A percentile compares a stretch with the other conserved stretches of the same genome.
These are phyloP conservation scores for Beroe forskalii DNA, from an alignment of 37 sponge, comb jelly and placozoan genomes.

Conservation along the genomic window DNA sequence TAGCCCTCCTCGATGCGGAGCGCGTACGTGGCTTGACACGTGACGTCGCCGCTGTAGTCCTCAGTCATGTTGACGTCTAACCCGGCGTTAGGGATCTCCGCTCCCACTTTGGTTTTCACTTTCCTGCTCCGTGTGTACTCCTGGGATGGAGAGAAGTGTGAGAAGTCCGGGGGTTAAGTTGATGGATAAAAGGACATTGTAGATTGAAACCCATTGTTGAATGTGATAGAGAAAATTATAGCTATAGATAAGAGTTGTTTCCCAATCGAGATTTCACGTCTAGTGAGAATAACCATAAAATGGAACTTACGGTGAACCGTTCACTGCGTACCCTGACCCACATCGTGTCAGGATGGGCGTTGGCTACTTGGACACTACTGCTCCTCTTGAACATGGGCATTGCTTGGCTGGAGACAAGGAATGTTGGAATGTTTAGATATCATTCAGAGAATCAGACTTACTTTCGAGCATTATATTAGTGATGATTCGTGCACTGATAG, in stretches of 20 bases:
- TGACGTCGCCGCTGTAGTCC: not conserved
- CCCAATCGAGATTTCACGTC: too few relatives aligned
- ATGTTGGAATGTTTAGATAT: too few relatives aligned
- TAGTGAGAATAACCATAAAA: too few relatives aligned
- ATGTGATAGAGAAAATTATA: too few relatives aligned
- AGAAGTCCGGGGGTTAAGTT: too few relatives aligned
- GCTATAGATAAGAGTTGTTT: too few relatives aligned
- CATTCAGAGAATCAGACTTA: too few relatives aligned
- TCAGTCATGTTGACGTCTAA: not conserved
- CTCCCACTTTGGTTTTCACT: not conserved
- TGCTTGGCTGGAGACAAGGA: not conserved
- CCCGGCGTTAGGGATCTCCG: not conserved
- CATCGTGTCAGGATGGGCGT: not conserved
- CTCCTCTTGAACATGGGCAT: not conserved
- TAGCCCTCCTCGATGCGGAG: not conserved
- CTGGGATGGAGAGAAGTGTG: not conserved
- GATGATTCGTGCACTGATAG: too few relatives aligned
- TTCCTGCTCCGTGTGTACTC: not conserved
- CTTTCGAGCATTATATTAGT: too few relatives aligned
- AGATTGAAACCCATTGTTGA: too few relatives aligned
- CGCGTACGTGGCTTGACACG: not conserved
- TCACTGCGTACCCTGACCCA: not conserved
- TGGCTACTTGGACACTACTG: not conserved
- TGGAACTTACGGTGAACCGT: not conserved
- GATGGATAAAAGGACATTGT: too few relatives aligned